Evolutionary conservation across 2,113 vertebrate genomes (phyloP), one percentile per base, ranked within the genome.

Genomic region (Hippocampus mohnikei): DNA sequence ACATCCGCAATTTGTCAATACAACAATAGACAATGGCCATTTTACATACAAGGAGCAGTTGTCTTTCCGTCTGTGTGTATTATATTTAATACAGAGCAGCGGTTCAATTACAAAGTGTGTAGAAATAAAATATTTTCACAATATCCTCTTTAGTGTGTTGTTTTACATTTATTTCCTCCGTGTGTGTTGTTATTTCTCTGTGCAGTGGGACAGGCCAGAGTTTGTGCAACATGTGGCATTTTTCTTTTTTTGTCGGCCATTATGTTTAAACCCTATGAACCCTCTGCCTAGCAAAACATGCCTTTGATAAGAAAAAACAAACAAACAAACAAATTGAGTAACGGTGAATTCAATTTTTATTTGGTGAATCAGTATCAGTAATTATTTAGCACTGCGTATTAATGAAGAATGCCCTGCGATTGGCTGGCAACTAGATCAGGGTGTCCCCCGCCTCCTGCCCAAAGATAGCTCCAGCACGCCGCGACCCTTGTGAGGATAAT

Each of bases 1-100:
- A 33, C 12, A 10, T 44, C 10, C 42, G 12, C 6, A 25, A 71
- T 76, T 81, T 66, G 56, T 73, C 21, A 69, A 37, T 66, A 53
- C 25, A 81, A 61, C 37, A 3, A 56, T 29, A 73, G 48, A 42
- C 21, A 41, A 29, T 18, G 5, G 50, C 69, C 63, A 58, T 50
- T 50, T 59, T 27, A 53, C 12, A 72, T 63, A 61, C 23, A 58
- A 15, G n/a, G 10, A 10, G 55, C 21, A 56, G 23, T n/a, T 29
- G 27, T 25, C 21, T 27, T 56, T 56, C 23, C 13, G 23, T 56
- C 5, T 27, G 29, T 15, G n/a, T 55, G 23, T 4, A 27, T 41
- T n/a, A 63, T 41, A 41, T 61, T 29, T 23, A n/a, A 42, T n/a
- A 42, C 61, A 64, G n/a, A 64, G 40, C 11, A 25, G 11, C 23